A percentile compares a stretch with the other conserved stretches of the same genome.
Conservation (phyloP, 2,888 invertebrate species). For the Stegophylla sp. region DNA sequence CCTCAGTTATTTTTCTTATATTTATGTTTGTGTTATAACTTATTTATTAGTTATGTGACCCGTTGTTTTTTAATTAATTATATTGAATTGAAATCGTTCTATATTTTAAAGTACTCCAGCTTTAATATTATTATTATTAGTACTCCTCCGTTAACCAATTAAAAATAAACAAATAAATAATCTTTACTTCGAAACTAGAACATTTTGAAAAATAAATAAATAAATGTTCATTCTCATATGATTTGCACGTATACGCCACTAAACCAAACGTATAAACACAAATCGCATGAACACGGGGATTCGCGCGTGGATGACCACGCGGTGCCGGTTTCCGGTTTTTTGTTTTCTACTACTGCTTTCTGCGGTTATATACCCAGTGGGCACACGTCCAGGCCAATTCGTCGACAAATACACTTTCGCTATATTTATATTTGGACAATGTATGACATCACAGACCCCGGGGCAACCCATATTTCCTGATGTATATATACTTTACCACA, state of each 20-base stretch:
- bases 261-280: neutral
- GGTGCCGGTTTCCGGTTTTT: conserved; percentile 40
- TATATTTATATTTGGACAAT: neutral
- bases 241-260: neutral
- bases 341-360: conserved; percentile 7
- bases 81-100: no score
- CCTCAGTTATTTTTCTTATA: no score
- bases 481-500: neutral
- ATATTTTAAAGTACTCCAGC: no score
- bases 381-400: conserved; percentile 46
- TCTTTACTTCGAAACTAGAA: no score
- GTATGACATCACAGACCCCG: neutral
- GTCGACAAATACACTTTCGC: conserved; percentile 22
- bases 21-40: no score
- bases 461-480: neutral
- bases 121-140: no score
- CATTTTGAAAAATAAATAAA: no score
- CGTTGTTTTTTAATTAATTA: no score
- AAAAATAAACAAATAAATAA: no score
- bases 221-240: no score
- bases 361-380: conserved; percentile 22
- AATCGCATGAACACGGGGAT: neutral
- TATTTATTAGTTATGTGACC: no score
- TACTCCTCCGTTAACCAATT: no score
- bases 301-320: neutral